Conservation (phyloP, 2,888 invertebrate genomes). For the Allolobophora icterica region DNA sequence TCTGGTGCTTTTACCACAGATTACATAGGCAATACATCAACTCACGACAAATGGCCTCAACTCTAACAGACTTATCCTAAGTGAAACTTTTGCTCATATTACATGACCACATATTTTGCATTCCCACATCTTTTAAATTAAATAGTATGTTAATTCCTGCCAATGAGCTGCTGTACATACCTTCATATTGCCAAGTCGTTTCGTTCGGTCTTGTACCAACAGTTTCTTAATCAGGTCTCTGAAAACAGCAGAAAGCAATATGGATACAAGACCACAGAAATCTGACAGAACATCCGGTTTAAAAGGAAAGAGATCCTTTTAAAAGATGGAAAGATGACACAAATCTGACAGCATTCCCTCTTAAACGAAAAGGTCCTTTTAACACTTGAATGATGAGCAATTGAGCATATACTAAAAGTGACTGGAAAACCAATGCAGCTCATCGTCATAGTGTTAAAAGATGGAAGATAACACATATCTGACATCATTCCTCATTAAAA, state of each 20-base stretch:
- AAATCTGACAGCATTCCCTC: not conserved
- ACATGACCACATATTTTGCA: too few species aligned
- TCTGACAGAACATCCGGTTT: not conserved
- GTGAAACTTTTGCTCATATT: not conserved
- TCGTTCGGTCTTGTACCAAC: slow-evolving; percentile 88
- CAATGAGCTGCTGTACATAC: slow-evolving; percentile 67
- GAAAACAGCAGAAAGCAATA: slow-evolving; percentile 37
- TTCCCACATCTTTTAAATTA: not conserved
- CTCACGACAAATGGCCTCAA: not conserved
- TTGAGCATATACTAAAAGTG: too few species aligned
- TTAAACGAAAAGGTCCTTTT: not conserved
- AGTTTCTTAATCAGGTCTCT: slow-evolving; percentile 90
- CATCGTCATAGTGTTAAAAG: too few species aligned
- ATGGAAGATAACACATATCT: not conserved
- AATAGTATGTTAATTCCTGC: not conserved
- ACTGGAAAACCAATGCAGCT: too few species aligned
- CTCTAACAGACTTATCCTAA: not conserved
- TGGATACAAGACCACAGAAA: not conserved
- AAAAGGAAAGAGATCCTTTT: not conserved
- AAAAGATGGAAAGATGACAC: not conserved
- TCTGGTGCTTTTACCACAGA: not conserved
- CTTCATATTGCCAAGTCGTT: slow-evolving; percentile 95
- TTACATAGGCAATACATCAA: not conserved
- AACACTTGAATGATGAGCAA: too few species aligned
- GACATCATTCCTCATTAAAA: not conserved